phyloP scores from a whole-genome alignment of 2,797 vertebrate species.

The Natrix natrix region DNA sequence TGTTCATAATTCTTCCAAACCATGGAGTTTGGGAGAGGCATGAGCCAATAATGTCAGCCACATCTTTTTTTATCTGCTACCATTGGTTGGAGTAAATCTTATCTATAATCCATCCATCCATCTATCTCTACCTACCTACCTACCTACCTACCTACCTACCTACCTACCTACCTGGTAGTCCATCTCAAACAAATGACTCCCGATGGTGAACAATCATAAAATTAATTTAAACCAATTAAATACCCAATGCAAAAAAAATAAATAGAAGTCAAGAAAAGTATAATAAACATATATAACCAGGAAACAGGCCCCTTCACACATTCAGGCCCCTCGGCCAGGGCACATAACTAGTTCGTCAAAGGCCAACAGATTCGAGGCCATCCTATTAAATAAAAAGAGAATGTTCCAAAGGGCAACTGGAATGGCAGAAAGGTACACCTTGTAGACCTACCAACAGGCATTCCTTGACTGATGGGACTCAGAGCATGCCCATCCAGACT shows the following conservation, averaged over 20 bases:
- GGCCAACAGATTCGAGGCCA: background rate
- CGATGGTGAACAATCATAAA: background rate
- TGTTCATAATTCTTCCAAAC: background rate
- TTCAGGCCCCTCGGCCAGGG: background rate
- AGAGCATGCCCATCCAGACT: background rate
- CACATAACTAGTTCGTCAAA: background rate
- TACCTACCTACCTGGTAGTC: background rate
- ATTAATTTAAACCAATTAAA: background rate
- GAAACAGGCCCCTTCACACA: background rate
- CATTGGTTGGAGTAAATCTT: background rate
- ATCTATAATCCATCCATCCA: background rate
- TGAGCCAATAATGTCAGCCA: background rate
- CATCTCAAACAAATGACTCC: background rate
- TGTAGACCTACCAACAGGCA: background rate
- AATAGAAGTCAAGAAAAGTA: background rate
- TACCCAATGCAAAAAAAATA: background rate
- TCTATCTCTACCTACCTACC: background rate
- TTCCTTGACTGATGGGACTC: background rate
- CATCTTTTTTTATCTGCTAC: background rate
- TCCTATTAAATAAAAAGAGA: background rate
- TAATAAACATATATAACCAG: background rate
- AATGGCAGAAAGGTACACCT: background rate
- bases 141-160: background rate
- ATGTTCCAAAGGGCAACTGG: background rate
- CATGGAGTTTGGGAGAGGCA: background rate